Percentiles rank a stretch among this genome's conserved stretches.
phyloP scores from a whole-genome alignment of 2,113 vertebrate species.

The Poicephalus gulielmi region DNA sequence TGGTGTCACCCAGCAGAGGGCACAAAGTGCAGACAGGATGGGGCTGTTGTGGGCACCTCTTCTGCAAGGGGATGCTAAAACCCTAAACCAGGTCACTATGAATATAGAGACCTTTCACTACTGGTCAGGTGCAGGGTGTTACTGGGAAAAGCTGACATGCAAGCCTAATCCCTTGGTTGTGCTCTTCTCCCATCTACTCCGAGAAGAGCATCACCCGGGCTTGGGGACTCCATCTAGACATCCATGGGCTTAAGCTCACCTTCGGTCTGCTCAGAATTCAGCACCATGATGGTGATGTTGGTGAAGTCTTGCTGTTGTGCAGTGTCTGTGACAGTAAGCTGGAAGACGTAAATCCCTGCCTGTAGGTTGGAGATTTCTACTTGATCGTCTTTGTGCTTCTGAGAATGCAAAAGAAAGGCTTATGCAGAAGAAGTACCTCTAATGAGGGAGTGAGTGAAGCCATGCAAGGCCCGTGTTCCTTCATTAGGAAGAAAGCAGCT shows the following conservation, averaged over 20 bases:
- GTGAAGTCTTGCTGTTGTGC: slow-evolving; percentile 74
- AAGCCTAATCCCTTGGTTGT: background rate
- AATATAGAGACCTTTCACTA: background rate
- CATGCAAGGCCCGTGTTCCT: background rate
- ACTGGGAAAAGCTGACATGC: background rate
- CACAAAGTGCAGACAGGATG: background rate
- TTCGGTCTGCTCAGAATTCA: slow-evolving; percentile 86
- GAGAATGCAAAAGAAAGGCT: slow-evolving; percentile 22
- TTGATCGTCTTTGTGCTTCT: slow-evolving; percentile 76
- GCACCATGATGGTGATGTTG: slow-evolving; percentile 83
- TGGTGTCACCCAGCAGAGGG: background rate
- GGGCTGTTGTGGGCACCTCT: background rate
- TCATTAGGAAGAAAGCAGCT: background rate
- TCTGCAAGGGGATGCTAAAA: background rate
- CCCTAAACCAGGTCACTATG: background rate
- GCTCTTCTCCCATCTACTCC: background rate
- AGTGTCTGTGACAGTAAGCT: slow-evolving; percentile 78
- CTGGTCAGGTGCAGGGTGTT: background rate
- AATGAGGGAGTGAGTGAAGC: background rate
- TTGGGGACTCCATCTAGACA: background rate
- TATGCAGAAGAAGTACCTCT: background rate
- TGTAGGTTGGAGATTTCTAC: slow-evolving; percentile 84
- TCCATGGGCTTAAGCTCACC: slow-evolving; percentile 72
- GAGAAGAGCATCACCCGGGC: background rate
- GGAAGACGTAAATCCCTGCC: slow-evolving; percentile 85